Evolutionary conservation across 2,113 vertebrate genomes (phyloP), one percentile per base, ranked within the genome.

Genomic region (Corythoichthys haematopterus): DNA sequence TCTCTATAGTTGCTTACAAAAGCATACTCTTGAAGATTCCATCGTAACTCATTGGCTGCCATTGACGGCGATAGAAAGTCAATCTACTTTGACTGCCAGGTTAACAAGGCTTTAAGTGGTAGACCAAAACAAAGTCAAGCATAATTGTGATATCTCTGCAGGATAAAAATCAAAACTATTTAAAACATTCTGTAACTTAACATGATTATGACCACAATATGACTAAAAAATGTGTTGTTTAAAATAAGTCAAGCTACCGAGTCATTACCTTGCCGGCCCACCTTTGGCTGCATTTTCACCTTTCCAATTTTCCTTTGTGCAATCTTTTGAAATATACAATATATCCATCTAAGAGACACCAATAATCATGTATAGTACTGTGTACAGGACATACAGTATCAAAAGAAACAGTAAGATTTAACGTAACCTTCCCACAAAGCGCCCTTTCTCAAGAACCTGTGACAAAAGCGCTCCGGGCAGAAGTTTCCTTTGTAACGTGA

Each of bases 391-490:
- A 52, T 38, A 16, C 8, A 16, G 14, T n/a, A 55, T 55, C 20
- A 12, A 12, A 57, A 50, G 66, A 72, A 55, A 80, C 80, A 76
- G 78, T 81, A 66, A 71, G 70, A 82, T 74, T 80, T 75, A 85
- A 70, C 74, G 33, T 70, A 28, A 71, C 71, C 74, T 71, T 83
- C 65, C 72, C 66, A 76, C 58, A 75, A 78, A 69, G 72, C 77
- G 68, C 68, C 76, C 72, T 59, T 56, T 28, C 65, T 71, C n/a
- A 65, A 73, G 58, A 82, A 61, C 48, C 67, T 51, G 89, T 83
- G 75, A 87, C 87, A 90, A 87, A 61, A 89, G 84, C 85, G 87
- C 82, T 75, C 74, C 84, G 80, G 91, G 93, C 93, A 89, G 90
- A 84, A 87, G 90, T 37, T 67, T 50, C 61, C 20, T 79, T 66